phyloP scores from a whole-genome alignment of 2,113 vertebrate species.

The Lethenteron camtschaticum region DNA sequence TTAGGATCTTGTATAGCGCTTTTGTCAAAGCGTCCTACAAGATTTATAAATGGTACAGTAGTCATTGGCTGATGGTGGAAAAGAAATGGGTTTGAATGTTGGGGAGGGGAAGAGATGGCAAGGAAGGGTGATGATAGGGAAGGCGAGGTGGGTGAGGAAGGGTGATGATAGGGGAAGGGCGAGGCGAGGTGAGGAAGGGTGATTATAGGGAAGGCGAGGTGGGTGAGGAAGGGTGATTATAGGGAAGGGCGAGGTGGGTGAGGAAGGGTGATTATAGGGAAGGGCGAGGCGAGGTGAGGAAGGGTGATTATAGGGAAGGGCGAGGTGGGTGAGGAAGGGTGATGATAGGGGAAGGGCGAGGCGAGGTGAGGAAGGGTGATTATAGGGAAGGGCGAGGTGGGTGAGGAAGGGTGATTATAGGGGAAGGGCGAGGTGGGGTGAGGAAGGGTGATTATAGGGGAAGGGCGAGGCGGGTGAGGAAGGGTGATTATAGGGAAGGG shows the following conservation, averaged over 20 bases:
- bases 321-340: no score
- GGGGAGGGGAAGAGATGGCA: not conserved
- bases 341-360: not conserved
- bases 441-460: not conserved
- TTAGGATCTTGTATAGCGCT: no score
- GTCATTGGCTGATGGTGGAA: no score
- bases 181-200: not conserved
- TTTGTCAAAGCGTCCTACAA: no score
- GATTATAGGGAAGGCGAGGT: not conserved
- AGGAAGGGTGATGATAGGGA: not conserved
- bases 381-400: no score
- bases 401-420: not conserved
- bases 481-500: not conserved
- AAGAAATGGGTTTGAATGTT: not conserved
- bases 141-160: not conserved
- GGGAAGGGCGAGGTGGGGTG: not conserved
- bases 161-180: not conserved
- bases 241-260: not conserved
- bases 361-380: not conserved
- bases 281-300: not conserved
- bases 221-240: not conserved
- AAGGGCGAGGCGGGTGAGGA: not conserved
- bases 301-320: no score
- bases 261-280: not conserved
- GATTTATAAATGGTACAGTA: no score